A percentile compares a stretch with the other conserved stretches of the same genome.
These are phyloP conservation scores for Gnathonemus longibarbis DNA, from an alignment of 2,113 vertebrate species.

Conservation along the genomic window DNA sequence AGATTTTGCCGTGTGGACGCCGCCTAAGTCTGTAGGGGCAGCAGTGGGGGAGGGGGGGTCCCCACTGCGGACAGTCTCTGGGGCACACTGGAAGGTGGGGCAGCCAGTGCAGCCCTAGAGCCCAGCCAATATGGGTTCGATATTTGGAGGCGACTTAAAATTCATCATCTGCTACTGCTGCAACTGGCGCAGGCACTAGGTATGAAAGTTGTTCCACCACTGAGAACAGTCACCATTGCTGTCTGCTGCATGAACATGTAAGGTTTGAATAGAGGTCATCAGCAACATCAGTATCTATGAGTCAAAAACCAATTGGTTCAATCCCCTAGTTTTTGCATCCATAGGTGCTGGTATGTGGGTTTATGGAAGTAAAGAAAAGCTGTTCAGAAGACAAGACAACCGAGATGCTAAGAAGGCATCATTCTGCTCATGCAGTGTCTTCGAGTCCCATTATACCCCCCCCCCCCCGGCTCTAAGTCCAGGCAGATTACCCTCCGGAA, in stretches of 20 bases:
- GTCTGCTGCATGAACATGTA: background rate
- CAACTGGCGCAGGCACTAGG: too few relatives aligned
- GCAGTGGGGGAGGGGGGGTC: background rate
- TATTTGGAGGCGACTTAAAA: too few relatives aligned
- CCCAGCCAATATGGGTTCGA: too few relatives aligned
- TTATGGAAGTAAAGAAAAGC: background rate
- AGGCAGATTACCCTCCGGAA: slow-evolving; percentile 36
- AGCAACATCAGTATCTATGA: background rate
- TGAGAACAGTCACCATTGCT: background rate
- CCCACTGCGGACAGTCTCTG: background rate
- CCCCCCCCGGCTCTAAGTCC: slow-evolving; percentile 27
- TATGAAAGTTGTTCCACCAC: too few relatives aligned
- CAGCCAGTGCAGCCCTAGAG: too few relatives aligned
- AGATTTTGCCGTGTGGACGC: too few relatives aligned
- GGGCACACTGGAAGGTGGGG: too few relatives aligned
- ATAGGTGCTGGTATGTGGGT: background rate
- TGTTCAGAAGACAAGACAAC: background rate
- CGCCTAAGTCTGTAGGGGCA: too few relatives aligned
- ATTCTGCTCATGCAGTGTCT: slow-evolving; percentile 25
- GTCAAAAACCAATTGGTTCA: background rate
- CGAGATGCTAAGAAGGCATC: slow-evolving; percentile 27
- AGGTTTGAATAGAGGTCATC: background rate
- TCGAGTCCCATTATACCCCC: slow-evolving; percentile 39
- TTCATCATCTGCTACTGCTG: too few relatives aligned
- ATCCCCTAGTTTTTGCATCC: background rate